These are phyloP conservation scores for Gerris lacustris DNA, from an alignment of 2,888 invertebrate species.

Conservation along the genomic window DNA sequence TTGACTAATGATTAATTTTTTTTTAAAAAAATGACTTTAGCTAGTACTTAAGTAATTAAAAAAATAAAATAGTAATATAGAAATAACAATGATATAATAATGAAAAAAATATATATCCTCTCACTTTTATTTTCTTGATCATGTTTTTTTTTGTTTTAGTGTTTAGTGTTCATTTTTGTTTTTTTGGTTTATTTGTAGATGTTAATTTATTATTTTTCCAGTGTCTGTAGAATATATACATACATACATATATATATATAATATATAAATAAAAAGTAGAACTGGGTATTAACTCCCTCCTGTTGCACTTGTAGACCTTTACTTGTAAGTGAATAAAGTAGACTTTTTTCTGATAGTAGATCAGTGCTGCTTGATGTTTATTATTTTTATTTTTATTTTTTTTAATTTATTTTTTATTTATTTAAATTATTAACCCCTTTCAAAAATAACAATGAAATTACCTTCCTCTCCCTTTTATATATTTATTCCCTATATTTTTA, in stretches of 20 bases:
- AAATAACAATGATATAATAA: too few relatives aligned
- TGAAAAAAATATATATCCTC: too few relatives aligned
- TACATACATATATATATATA: constrained; percentile 11
- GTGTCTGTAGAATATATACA: constrained; percentile 8
- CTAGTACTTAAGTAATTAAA: too few relatives aligned
- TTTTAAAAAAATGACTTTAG: too few relatives aligned
- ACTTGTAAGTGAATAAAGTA: constrained; percentile 40
- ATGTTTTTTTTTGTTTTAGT: neutral
- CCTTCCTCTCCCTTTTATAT: too few relatives aligned
- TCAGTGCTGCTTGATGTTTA: constrained; percentile 38
- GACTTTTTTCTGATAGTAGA: constrained; percentile 40
- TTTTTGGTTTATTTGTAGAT: constrained; percentile 17
- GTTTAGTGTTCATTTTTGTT: constrained; percentile 13
- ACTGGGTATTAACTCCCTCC: constrained; percentile 6
- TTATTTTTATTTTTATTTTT: constrained; percentile 24
- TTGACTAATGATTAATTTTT: too few relatives aligned
- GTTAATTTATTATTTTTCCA: constrained; percentile 5
- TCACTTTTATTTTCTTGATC: too few relatives aligned
- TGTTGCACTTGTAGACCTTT: constrained; percentile 13
- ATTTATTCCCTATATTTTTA: too few relatives aligned
- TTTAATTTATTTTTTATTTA: constrained; percentile 19
- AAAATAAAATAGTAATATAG: too few relatives aligned
- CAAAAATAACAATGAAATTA: too few relatives aligned
- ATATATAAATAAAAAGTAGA: constrained; percentile 10
- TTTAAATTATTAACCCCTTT: constrained; percentile 5